Conservation (phyloP, 2,113 vertebrate species). For the Solea senegalensis region DNA sequence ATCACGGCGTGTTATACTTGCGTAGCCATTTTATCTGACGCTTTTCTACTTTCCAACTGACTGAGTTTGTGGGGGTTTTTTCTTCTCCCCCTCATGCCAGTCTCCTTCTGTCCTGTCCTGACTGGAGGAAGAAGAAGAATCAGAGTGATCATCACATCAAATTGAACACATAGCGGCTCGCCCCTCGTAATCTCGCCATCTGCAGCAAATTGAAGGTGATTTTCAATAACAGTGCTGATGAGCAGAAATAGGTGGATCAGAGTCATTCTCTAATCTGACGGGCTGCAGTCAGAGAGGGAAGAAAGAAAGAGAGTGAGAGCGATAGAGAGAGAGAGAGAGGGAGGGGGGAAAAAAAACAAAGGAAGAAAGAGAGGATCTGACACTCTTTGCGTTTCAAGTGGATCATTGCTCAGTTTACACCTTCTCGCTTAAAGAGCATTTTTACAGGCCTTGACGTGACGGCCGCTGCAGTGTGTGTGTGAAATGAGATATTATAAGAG, state of each 20-base stretch:
- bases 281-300: constrained; percentile 40
- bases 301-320: neutral
- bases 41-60: constrained; percentile 24
- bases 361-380: constrained; percentile 20
- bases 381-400: constrained; percentile 48
- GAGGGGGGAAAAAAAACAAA: too few relatives aligned
- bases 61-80: constrained; percentile 11
- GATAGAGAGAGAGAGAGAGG: neutral
- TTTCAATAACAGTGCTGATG: constrained; percentile 71
- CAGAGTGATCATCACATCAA: constrained; percentile 52
- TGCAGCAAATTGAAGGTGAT: constrained; percentile 75
- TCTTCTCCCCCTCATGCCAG: neutral
- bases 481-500: constrained; percentile 19
- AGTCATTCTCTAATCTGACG: constrained; percentile 54
- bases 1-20: constrained; percentile 1
- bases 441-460: constrained; percentile 12
- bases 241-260: constrained; percentile 51
- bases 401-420: constrained; percentile 38
- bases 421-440: constrained; percentile 33
- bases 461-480: constrained; percentile 3
- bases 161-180: constrained; percentile 37
- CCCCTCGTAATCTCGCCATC: constrained; percentile 55
- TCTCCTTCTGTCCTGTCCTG: constrained; percentile 17
- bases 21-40: constrained; percentile 4
- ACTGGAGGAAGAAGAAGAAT: constrained; percentile 13